These are phyloP conservation scores for Dicrostonyx torquatus DNA, from an alignment of 2,797 vertebrate genomes.

Conservation along the genomic window DNA sequence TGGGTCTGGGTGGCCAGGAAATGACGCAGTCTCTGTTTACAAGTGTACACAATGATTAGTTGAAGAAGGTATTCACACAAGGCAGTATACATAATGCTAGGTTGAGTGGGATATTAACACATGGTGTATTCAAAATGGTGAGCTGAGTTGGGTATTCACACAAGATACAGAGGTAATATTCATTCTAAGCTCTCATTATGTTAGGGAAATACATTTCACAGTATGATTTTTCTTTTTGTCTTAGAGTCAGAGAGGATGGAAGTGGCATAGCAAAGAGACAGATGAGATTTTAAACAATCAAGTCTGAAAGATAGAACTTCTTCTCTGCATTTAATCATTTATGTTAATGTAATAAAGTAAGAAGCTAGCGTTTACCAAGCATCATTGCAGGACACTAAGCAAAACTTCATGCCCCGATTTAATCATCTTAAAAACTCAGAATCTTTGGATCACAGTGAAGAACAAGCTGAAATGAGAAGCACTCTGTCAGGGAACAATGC, in stretches of 20 bases:
- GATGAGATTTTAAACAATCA: not conserved
- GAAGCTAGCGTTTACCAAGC: not conserved
- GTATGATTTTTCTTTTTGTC: not conserved
- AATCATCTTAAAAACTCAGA: not conserved
- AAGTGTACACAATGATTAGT: not conserved
- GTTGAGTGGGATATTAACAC: too few relatives aligned
- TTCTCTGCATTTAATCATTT: not conserved
- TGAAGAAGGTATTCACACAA: not conserved
- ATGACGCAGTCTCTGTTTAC: too few relatives aligned
- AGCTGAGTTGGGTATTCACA: too few relatives aligned
- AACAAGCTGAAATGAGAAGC: slow-evolving; percentile 30
- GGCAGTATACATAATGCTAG: not conserved
- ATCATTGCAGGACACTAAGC: not conserved
- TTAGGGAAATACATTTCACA: slow-evolving; percentile 34
- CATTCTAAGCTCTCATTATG: not conserved
- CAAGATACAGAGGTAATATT: not conserved
- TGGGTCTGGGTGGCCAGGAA: too few relatives aligned
- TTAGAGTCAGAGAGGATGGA: not conserved
- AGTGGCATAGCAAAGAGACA: not conserved
- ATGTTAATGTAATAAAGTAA: not conserved
- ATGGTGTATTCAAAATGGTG: not conserved
- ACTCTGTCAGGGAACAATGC: not conserved
- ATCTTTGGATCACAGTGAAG: not conserved
- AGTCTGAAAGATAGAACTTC: slow-evolving; percentile 2
- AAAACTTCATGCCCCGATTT: not conserved